Base-by-base conservation (phyloP, 2,888 invertebrate genomes). In the Polyploca ridens region DNA sequence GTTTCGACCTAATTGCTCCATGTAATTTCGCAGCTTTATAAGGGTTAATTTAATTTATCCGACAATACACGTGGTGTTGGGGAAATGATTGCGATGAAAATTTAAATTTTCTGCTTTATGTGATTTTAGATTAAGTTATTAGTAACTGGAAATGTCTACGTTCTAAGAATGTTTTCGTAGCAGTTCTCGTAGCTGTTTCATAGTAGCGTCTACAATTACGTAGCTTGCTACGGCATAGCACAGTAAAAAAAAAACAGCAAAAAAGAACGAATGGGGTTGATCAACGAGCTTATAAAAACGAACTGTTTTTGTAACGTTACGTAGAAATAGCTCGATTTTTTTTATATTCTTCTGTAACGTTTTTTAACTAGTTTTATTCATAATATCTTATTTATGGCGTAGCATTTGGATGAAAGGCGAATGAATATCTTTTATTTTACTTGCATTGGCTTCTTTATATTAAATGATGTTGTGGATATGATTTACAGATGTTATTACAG, bases 41-140 rank as follows among this genome's bases (percentile, higher is more conserved):
- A 84, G 83, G 86, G 88, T 87, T 88, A 84, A 88, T 87, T 86
- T 81, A 86, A 88, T 88, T 87, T 82, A 82, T 80, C 76, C 74
- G 77, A 80, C 81, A 83, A 84, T 84, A 83, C 74, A 82, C 79
- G 76, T 63, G 68, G 70, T 63, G 63, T 63, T 62, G 68, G 67
- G 63, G 74, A 70, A 68, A 75, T 75, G 73, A 79, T 78, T 75
- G 71, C 65, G 65, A 76, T 59, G 62, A 57, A 64, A 62, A 69
- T 70, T 67, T 68, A 62, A 66, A 65, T 68, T 69, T 72, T 60
- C 54, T n/a, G 33, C 57, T 46, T 44, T 19, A 41, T 41, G 66
- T 60, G 35, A 33, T 54, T 63, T 58, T 38, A 38, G 57, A 63
- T 58, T 63, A 41, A 58, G 57, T 63, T 38, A 35, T 41, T 38